These are phyloP conservation scores for Chromobotia macracanthus DNA, from an alignment of 2,797 vertebrate genomes.

Conservation along the genomic window DNA sequence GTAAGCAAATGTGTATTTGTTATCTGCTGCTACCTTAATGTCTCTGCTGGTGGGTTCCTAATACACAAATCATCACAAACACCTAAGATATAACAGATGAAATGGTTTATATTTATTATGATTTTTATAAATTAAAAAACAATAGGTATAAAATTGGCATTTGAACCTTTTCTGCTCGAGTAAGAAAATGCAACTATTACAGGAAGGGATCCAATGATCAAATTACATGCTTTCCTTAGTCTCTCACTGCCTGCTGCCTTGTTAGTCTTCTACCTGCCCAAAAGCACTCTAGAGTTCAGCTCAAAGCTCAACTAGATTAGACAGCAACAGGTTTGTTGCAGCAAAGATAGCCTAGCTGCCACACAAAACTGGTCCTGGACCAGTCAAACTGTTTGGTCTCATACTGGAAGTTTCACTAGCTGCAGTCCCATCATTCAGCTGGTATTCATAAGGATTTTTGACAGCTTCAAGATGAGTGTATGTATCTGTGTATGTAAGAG, in stretches of 20 bases:
- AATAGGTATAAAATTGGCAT: too few species aligned
- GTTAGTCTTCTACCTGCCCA: constrained; percentile 1
- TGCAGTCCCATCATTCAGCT: not conserved
- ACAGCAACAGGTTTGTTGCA: constrained; percentile 12
- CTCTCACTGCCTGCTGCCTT: constrained; percentile 11
- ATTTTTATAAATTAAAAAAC: too few species aligned
- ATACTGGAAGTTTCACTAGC: not conserved
- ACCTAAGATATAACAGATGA: too few species aligned
- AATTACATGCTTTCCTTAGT: constrained; percentile 20
- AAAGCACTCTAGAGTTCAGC: too few species aligned
- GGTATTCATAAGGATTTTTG: constrained; percentile 19
- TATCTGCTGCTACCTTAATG: not conserved
- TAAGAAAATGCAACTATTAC: not conserved
- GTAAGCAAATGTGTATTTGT: constrained; percentile 41
- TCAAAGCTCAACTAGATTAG: constrained; percentile 7
- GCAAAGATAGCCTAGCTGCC: not conserved
- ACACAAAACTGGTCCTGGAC: not conserved
- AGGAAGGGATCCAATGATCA: not conserved
- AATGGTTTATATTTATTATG: too few species aligned
- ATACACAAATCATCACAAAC: too few species aligned
- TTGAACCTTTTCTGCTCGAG: too few species aligned
- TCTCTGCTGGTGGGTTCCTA: not conserved
- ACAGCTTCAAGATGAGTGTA: not conserved
- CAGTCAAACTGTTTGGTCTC: not conserved
- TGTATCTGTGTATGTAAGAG: not conserved